Base-by-base conservation (phyloP, 2,113 vertebrate genomes). In the Phalacrocorax pelagicus region DNA sequence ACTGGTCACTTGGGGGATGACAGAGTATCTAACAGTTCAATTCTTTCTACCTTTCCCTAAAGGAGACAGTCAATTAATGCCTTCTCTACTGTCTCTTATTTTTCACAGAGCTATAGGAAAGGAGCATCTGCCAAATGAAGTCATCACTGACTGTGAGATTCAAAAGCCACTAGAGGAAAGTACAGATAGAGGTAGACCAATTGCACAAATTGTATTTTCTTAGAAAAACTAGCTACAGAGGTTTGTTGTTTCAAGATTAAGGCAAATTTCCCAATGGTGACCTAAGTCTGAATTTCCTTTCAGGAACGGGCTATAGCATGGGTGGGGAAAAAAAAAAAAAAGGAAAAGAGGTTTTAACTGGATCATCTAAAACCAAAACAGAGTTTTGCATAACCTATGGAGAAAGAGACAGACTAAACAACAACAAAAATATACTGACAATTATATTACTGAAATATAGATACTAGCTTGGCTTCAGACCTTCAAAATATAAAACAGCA, bases 61-160 rank as follows among this genome's bases (percentile, higher is more conserved):
- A 54, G 81, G 24, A 87, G 51, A 61, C 8, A 13, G 84, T 23
- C 13, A 5, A 84, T 24, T 44, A 29, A 55, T 16, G 69, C 49
- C 59, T 89, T 55, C 81, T 26, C 67, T 66, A 46, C 12, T 81
- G 92, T 49, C 87, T 89, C 81, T 74, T 90, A 5, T 14, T 81
- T 69, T 82, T 38, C 74, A 87, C 81, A 59, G 57, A 86, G n/a
- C 88, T 63, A 42, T 9, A 46, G 34, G 40, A 57, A 92, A 86
- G 46, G 12, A 86, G 27, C 69, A 57, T 30, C 66, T 92, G 90
- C 74, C 88, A 93, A 87, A 67, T 59, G 34, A 83, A 88, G n/a
- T 42, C 79, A 67, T 47, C 38, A 12, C 29, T 3, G 0, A 40
- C 32, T 20, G 22, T 67, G 19, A 73, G n/a, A 83, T 21, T 79